Percentiles rank a stretch among this genome's conserved stretches.
Evolutionary conservation across 2,888 invertebrate species (phyloP).

Genomic region (Steinernema carpocapsae): DNA sequence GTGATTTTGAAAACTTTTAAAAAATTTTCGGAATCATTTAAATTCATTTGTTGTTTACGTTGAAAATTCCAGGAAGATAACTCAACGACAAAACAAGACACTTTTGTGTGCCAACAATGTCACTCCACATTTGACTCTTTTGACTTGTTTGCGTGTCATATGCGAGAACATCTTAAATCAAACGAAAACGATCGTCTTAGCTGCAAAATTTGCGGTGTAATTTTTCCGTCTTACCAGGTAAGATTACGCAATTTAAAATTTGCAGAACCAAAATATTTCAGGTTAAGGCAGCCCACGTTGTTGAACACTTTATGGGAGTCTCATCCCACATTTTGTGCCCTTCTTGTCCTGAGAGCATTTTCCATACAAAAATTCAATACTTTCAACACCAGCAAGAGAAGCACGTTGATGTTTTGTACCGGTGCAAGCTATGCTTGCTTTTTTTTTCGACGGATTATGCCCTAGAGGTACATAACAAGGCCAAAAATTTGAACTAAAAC

Average conservation of each 20-base stretch:
- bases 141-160: constrained; percentile 8
- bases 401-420: constrained; percentile 42
- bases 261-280: not conserved
- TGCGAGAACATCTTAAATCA: constrained; percentile 1
- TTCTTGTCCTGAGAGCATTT: not conserved
- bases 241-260: not conserved
- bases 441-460: constrained; percentile 40
- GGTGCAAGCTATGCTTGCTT: constrained; percentile 42
- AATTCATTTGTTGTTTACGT: not conserved
- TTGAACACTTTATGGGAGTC: constrained; percentile 41
- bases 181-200: constrained; percentile 7
- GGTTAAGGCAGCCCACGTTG: constrained; percentile 36
- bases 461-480: constrained; percentile 37
- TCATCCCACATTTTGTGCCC: constrained; percentile 15
- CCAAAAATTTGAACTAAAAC: constrained; percentile 7
- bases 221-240: not conserved
- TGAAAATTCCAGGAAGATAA: not conserved
- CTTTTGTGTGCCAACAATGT: constrained; percentile 3
- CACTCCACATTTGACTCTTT: constrained; percentile 13
- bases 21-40: not conserved
- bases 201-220: constrained; percentile 14
- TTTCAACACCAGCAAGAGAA: constrained; percentile 40
- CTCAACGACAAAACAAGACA: not conserved
- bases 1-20: not conserved
- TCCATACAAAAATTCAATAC: constrained; percentile 28